Base-by-base conservation (phyloP, 2,113 vertebrate genomes). In the Tupaia tana region DNA sequence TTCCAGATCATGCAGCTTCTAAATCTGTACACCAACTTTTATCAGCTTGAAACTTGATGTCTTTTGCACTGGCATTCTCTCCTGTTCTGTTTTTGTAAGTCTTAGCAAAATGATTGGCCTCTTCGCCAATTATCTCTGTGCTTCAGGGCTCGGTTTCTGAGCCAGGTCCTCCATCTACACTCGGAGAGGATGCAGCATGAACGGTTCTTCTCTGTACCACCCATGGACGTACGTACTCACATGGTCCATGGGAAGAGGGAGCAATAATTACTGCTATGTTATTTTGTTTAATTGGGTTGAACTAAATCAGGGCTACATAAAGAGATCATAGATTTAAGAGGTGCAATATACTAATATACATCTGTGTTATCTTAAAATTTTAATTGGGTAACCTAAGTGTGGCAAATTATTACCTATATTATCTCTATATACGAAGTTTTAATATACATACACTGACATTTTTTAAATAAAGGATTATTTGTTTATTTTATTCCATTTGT, bases 271-370 rank as follows among this genome's bases (percentile, higher is more conserved):
- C 7, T 66, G 18, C 52, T 86, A 20, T 59, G 43, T n/a, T 83
- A 86, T 73, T 86, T 92, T 92, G 63, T 86, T 61, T 69, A 67
- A 90, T 74, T 77, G 64, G 14, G 24, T 87, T 90, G 81, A 58
- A 64, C 20, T 92, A 56, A 87, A 74, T 58, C 9, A 80, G 2
- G 20, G n/a, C 20, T 81, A 34, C 16, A 8, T 43, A 11, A 56
- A 84, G n/a, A 88, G 13, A 73, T 81, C 43, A 43, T 61, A 9
- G 74, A 43, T 93, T 93, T 78, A 20, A 71, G 86, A 64, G 90
- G 1, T 61, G 6, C 14, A 13, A 78, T 74, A 4, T 52, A 84
- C 27, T 78, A 90, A 52, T 52, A 82, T 56, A 92, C 82, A 94
- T 27, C 15, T 80, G 29, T 77, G 31, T 25, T 83, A 78, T 84